phyloP scores from a whole-genome alignment of 2,113 vertebrate genomes.

The Vicugna pacos region DNA sequence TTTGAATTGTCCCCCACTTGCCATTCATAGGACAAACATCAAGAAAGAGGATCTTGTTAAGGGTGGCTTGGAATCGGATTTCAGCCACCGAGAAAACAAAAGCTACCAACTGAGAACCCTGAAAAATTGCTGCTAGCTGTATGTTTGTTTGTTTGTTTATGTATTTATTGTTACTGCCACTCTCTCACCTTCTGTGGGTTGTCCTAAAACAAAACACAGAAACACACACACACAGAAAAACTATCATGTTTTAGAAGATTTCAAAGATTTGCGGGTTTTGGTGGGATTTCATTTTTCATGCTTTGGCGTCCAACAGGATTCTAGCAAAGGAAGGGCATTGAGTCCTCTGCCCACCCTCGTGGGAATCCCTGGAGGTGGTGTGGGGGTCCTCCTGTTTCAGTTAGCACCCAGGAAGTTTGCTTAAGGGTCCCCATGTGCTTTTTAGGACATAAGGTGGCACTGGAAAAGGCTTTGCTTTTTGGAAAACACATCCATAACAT shows the following conservation, averaged over 20 bases:
- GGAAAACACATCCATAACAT: background rate
- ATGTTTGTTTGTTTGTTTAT: background rate
- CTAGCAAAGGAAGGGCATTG: background rate
- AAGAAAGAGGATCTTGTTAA: slow-evolving; percentile 76
- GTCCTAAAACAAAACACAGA: background rate
- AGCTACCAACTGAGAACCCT: slow-evolving; percentile 16
- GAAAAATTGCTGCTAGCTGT: background rate
- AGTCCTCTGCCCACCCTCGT: background rate
- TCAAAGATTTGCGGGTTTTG: background rate
- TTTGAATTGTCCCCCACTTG: slow-evolving; percentile 78
- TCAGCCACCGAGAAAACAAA: slow-evolving; percentile 64
- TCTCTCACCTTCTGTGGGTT: background rate
- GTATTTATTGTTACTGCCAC: background rate
- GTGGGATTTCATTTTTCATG: background rate
- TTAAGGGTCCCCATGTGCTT: background rate
- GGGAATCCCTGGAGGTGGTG: background rate
- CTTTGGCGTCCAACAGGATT: background rate
- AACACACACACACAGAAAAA: background rate
- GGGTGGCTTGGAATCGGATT: slow-evolving; percentile 76
- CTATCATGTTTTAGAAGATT: background rate
- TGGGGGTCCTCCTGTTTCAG: slow-evolving; percentile 46
- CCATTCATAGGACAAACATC: slow-evolving; percentile 80
- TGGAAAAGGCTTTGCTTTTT: slow-evolving; percentile 56
- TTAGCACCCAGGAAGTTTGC: slow-evolving; percentile 56
- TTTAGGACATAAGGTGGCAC: slow-evolving; percentile 35